phyloP scores from a whole-genome alignment of 2,797 vertebrate genomes.

The Carapus acus region DNA sequence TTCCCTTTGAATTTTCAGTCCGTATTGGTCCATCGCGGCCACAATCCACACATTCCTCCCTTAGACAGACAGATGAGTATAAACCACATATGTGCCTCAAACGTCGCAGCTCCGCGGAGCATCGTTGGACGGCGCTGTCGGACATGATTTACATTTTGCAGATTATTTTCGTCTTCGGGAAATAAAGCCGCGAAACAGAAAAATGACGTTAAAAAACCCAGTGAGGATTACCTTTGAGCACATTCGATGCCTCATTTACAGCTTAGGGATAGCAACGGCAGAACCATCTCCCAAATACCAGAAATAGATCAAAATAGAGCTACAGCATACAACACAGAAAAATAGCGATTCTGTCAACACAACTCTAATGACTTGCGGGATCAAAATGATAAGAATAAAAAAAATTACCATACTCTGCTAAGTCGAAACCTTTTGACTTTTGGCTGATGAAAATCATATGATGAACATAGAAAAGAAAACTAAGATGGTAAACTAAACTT shows the following conservation, averaged over 20 bases:
- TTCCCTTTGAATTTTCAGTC: conserved; percentile 72
- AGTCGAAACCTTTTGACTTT: conserved; percentile 55
- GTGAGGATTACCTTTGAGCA: conserved; percentile 58
- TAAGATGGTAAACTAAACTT: conserved; percentile 45
- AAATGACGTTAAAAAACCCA: conserved; percentile 43
- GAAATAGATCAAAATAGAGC: conserved; percentile 55
- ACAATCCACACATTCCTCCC: conserved; percentile 71
- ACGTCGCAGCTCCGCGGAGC: conserved; percentile 70
- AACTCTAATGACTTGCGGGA: conserved; percentile 52
- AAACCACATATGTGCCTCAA: conserved; percentile 63
- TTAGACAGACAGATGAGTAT: conserved; percentile 65
- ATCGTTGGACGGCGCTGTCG: conserved; percentile 71
- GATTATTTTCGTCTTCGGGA: conserved; percentile 37
- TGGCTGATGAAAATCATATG: conserved; percentile 57
- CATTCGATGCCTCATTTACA: conserved; percentile 68
- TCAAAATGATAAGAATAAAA: too few relatives aligned
- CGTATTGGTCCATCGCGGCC: conserved; percentile 79
- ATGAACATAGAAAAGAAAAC: conserved; percentile 27
- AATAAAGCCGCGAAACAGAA: conserved; percentile 47
- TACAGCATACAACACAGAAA: conserved; percentile 55
- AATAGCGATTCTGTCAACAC: conserved; percentile 54
- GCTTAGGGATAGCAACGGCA: conserved; percentile 49
- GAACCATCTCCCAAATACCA: conserved; percentile 63
- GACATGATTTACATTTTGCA: conserved; percentile 83
- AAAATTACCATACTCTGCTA: conserved; percentile 66